Percentiles rank a stretch among this genome's conserved stretches.
phyloP scores from a whole-genome alignment of 2,113 vertebrate species.

The Oenanthe melanoleuca region DNA sequence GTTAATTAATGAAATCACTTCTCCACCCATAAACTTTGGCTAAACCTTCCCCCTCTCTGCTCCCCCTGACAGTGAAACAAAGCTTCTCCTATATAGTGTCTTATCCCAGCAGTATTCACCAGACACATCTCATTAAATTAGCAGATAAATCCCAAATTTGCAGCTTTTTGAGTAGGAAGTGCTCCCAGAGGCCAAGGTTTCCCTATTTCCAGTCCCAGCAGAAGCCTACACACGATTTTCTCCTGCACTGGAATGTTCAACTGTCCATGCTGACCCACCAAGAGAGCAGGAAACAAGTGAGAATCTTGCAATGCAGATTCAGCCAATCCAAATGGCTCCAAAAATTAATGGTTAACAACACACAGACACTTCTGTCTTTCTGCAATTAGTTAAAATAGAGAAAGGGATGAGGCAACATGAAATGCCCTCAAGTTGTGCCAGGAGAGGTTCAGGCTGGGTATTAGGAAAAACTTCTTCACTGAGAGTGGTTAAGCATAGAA shows the following conservation, averaged over 20 bases:
- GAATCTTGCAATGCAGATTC: neutral
- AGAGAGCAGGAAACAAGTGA: neutral
- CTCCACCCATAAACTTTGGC: constrained; percentile 58
- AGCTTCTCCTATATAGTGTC: neutral
- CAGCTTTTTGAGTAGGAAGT: constrained; percentile 1
- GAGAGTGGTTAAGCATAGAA: neutral
- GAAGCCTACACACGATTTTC: neutral
- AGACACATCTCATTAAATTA: neutral
- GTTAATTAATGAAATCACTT: constrained; percentile 45
- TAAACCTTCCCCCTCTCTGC: neutral
- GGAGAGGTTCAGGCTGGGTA: neutral
- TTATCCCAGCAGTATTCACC: neutral
- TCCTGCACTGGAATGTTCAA: neutral
- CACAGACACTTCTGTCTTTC: neutral
- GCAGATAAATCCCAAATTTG: neutral
- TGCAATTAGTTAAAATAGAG: neutral
- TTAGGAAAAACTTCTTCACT: neutral
- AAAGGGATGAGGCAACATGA: neutral
- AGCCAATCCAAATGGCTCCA: neutral
- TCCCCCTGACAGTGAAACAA: neutral
- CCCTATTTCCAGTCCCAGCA: neutral
- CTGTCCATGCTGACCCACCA: neutral
- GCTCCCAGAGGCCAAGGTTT: constrained; percentile 11
- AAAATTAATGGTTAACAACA: neutral
- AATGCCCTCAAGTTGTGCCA: neutral